Evolutionary conservation across 2,888 invertebrate species (phyloP).

Genomic region (Plagodis pulveraria): DNA sequence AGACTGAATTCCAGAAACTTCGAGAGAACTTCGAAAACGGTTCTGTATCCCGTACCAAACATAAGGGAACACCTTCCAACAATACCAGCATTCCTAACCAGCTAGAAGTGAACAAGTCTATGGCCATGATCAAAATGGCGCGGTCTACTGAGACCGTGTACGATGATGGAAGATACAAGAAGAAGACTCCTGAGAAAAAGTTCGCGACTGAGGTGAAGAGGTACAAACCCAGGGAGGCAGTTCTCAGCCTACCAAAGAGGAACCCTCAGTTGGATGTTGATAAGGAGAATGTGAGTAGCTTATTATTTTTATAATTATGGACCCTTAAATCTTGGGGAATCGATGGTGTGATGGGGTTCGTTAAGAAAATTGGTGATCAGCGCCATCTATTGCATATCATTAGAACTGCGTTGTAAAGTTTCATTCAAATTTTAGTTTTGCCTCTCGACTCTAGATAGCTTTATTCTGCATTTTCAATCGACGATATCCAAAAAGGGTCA

Average conservation of each 20-base stretch:
- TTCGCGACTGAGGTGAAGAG: slow-evolving; percentile 58
- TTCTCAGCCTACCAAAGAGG: slow-evolving; percentile 56
- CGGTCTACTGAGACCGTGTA: slow-evolving; percentile 43
- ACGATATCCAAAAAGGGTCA: background rate
- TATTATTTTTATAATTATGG: background rate
- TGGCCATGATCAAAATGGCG: slow-evolving; percentile 31
- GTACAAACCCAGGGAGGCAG: slow-evolving; percentile 36
- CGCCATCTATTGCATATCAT: slow-evolving; percentile 22
- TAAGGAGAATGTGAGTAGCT: slow-evolving; percentile 73
- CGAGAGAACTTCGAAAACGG: slow-evolving; percentile 65
- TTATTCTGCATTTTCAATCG: background rate
- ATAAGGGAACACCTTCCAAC: slow-evolving; percentile 19
- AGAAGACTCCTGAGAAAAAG: slow-evolving; percentile 52
- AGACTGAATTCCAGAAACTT: slow-evolving; percentile 64
- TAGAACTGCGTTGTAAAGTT: background rate
- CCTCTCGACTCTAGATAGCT: slow-evolving; percentile 35
- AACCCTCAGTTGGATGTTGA: slow-evolving; percentile 68
- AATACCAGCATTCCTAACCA: slow-evolving; percentile 10
- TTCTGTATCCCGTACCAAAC: slow-evolving; percentile 18
- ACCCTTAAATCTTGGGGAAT: too few relatives aligned
- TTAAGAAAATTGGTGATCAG: background rate
- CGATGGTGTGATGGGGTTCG: too few relatives aligned
- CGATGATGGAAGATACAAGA: slow-evolving; percentile 49
- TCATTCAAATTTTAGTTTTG: slow-evolving; percentile 20
- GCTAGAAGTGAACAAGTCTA: background rate